phyloP scores from a whole-genome alignment of 2,888 invertebrate genomes.

The Dasypogon diadema region DNA sequence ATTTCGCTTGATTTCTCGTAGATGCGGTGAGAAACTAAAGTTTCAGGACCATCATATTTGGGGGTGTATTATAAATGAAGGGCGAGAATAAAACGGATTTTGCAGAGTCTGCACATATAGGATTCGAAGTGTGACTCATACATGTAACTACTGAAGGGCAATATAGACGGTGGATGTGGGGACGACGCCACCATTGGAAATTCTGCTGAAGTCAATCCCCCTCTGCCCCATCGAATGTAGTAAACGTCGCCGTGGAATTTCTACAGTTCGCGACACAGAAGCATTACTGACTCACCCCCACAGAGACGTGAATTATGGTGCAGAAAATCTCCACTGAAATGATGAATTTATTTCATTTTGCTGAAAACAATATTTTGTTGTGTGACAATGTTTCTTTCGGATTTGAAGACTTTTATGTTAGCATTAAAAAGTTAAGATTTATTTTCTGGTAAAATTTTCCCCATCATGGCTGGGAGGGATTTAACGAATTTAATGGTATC shows the following conservation, averaged over 20 bases:
- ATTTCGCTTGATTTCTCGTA: constrained; percentile 45
- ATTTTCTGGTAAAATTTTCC: background rate
- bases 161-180: background rate
- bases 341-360: constrained; percentile 44
- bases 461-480: background rate
- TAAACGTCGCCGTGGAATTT: constrained; percentile 14
- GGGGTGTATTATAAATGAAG: constrained; percentile 17
- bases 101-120: background rate
- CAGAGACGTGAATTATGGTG: constrained; percentile 34
- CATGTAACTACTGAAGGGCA: background rate
- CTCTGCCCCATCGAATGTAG: background rate
- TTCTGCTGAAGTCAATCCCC: background rate
- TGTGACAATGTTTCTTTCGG: constrained; percentile 34
- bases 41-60: constrained; percentile 3
- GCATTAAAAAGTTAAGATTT: constrained; percentile 26
- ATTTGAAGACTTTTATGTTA: constrained; percentile 2
- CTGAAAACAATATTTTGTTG: constrained; percentile 14
- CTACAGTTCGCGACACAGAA: constrained; percentile 8
- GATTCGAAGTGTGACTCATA: constrained; percentile 32
- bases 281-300: background rate
- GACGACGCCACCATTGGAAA: background rate
- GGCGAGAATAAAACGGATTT: constrained; percentile 23
- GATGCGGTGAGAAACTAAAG: constrained; percentile 21
- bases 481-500: background rate
- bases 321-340: constrained; percentile 42